Conservation (phyloP, 2,113 vertebrate species). For the Oryzias melastigma region DNA sequence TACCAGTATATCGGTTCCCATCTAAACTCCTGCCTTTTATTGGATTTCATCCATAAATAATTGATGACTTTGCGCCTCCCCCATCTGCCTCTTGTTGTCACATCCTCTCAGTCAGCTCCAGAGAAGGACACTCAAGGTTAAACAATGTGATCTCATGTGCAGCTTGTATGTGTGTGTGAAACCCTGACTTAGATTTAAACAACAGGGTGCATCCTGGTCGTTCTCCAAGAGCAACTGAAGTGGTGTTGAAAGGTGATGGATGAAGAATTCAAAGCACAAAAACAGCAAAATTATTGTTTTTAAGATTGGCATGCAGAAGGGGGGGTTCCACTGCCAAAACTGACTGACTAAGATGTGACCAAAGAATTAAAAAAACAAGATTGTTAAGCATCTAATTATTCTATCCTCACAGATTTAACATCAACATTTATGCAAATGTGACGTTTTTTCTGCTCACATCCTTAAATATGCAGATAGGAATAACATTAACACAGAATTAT, state of each 20-base stretch:
- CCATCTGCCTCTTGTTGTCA: constrained; percentile 40
- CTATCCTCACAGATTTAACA: background rate
- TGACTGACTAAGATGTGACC: background rate
- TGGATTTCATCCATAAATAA: constrained; percentile 79
- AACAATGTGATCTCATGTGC: constrained; percentile 30
- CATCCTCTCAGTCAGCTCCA: constrained; percentile 43
- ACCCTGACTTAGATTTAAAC: constrained; percentile 5
- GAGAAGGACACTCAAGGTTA: constrained; percentile 73
- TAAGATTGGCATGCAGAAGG: constrained; percentile 17
- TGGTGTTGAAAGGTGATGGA: background rate
- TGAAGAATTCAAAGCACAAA: background rate
- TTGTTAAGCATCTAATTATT: background rate
- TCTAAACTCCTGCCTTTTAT: constrained; percentile 65
- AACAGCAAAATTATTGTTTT: constrained; percentile 11
- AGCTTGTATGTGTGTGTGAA: background rate
- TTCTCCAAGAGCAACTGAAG: background rate
- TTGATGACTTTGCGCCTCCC: constrained; percentile 74
- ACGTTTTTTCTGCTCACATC: constrained; percentile 8
- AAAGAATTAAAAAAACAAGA: background rate
- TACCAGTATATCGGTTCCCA: constrained; percentile 29
- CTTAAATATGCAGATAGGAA: constrained; percentile 20
- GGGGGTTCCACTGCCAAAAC: constrained; percentile 13
- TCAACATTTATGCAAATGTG: constrained; percentile 2
- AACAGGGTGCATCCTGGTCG: background rate
- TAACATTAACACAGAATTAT: constrained; percentile 30